Conservation (phyloP, 2,888 invertebrate species). For the Eulithis prunata region DNA sequence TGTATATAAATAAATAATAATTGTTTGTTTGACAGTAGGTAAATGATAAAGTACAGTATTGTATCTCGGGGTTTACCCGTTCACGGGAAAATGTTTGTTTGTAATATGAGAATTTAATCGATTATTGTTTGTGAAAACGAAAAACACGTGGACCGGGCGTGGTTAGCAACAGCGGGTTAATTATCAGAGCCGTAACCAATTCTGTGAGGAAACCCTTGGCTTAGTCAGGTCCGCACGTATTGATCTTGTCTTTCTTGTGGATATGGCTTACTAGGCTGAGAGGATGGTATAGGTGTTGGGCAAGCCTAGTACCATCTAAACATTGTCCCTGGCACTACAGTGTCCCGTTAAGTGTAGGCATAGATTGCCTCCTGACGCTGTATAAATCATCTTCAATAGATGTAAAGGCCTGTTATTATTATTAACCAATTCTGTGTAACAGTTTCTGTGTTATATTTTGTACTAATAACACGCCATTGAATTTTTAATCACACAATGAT, state of each 20-base stretch:
- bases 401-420: too few species aligned
- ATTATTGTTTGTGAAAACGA: conserved; percentile 42
- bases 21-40: conserved; percentile 12
- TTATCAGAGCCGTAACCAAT: conserved; percentile 46
- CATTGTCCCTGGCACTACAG: too few species aligned
- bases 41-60: conserved; percentile 14
- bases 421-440: conserved; percentile 42
- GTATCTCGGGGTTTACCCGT: conserved; percentile 10
- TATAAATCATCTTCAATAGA: too few species aligned
- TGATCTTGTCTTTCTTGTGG: too few species aligned
- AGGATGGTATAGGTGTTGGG: too few species aligned
- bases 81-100: conserved; percentile 14
- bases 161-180: conserved; percentile 37
- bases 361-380: too few species aligned
- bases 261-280: too few species aligned
- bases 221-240: too few species aligned
- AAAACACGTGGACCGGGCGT: conserved; percentile 34
- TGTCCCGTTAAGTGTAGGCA: too few species aligned
- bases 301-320: too few species aligned
- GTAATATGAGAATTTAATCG: conserved; percentile 34
- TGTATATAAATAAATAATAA: conserved; percentile 1
- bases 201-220: not conserved
- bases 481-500: conserved; percentile 39
- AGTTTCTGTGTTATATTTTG: conserved; percentile 48
- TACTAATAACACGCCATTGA: conserved; percentile 49